These are phyloP conservation scores for Microchirus variegatus DNA, from an alignment of 2,797 vertebrate species.

Conservation along the genomic window DNA sequence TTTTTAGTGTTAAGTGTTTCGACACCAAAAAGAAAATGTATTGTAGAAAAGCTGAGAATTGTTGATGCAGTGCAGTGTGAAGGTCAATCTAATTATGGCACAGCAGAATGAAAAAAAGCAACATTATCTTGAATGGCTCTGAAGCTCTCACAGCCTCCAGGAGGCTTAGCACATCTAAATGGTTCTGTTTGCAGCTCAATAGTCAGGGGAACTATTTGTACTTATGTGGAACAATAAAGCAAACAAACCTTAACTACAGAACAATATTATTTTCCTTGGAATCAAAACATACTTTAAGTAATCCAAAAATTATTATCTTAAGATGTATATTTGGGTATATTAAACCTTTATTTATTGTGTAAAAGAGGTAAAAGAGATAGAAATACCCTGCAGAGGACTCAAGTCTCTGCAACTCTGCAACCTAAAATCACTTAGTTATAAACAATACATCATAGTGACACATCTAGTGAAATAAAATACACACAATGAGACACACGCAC, in stretches of 20 bases:
- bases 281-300: neutral
- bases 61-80: constrained; percentile 22
- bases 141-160: constrained; percentile 11
- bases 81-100: constrained; percentile 47
- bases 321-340: too few relatives aligned
- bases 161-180: constrained; percentile 21
- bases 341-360: too few relatives aligned
- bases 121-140: constrained; percentile 10
- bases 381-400: too few relatives aligned
- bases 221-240: constrained; percentile 27
- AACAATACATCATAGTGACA: too few relatives aligned
- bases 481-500: too few relatives aligned
- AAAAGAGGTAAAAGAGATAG: too few relatives aligned
- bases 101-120: constrained; percentile 24
- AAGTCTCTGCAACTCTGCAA: too few relatives aligned
- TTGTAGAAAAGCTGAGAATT: constrained; percentile 21
- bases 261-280: neutral
- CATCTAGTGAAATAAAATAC: too few relatives aligned
- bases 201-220: constrained; percentile 4
- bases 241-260: constrained; percentile 7
- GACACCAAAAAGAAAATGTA: neutral
- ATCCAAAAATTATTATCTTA: too few relatives aligned
- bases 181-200: constrained; percentile 17
- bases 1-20: neutral
- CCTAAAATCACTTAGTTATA: too few relatives aligned